Evolutionary conservation across 2,797 vertebrate species (phyloP).

Genomic region (Coreius guichenoti): DNA sequence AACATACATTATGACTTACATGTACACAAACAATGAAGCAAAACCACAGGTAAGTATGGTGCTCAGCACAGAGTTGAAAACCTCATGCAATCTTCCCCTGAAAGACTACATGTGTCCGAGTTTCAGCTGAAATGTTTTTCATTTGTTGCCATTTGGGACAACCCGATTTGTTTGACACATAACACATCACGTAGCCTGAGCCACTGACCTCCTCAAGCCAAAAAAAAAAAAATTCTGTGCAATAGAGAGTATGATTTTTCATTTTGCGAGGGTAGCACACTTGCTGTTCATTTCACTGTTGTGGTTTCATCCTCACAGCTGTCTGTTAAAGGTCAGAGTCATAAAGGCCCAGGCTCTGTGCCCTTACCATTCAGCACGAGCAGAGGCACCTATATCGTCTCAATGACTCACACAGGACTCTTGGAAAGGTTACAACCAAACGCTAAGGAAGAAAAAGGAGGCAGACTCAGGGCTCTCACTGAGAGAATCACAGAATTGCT

Average conservation of each 20-base stretch:
- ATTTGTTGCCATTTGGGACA: constrained; percentile 34
- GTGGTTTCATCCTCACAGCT: constrained; percentile 57
- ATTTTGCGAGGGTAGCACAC: constrained; percentile 7
- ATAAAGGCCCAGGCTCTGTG: constrained; percentile 66
- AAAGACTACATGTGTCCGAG: constrained; percentile 13
- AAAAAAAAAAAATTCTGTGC: background rate
- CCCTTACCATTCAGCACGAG: constrained; percentile 70
- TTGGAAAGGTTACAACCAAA: constrained; percentile 72
- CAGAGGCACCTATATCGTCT: constrained; percentile 76
- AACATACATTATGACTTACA: background rate
- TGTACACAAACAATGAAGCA: constrained; percentile 1
- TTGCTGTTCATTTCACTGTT: constrained; percentile 42
- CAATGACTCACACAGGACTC: constrained; percentile 61
- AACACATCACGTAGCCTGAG: constrained; percentile 15
- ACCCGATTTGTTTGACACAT: constrained; percentile 3
- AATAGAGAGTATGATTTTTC: constrained; percentile 27
- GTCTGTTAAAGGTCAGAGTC: constrained; percentile 73
- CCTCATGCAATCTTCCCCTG: background rate
- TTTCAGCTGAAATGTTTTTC: constrained; percentile 12
- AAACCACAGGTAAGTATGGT: background rate
- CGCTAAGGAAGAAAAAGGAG: constrained; percentile 45
- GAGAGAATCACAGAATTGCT: constrained; percentile 50
- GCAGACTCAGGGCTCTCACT: constrained; percentile 32
- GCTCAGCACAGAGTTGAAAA: background rate
- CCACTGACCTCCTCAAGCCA: constrained; percentile 35